Evolutionary conservation across 2,113 vertebrate genomes (phyloP), one percentile per base, ranked within the genome.

Genomic region (Elanus axillaris): DNA sequence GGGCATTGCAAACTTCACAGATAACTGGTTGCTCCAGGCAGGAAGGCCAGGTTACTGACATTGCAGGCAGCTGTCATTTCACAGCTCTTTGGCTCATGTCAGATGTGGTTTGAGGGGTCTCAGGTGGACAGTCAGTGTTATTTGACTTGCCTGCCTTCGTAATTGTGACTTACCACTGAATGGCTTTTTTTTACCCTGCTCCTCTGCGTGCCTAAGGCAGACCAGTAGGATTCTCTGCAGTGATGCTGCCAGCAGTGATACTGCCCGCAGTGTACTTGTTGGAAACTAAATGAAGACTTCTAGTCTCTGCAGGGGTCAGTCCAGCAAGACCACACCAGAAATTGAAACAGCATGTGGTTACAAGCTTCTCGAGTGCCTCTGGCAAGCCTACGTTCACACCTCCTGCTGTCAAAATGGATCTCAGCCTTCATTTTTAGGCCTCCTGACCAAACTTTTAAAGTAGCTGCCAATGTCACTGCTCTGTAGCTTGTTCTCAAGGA

Each of bases 211-310:
- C 29, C 38, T 6, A 2, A 18, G 47, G 76, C 53, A 55, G 26
- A 4, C 31, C 13, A n/a, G 16, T 3, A 4, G n/a, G 59, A 32
- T 25, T 17, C 52, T 50, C 32, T 3, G 32, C 73, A 50, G 34
- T 1, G 47, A 5, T 16, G 1, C 7, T 19, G 79, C 72, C 52
- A 7, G n/a, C 66, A 23, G 27, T 3, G 42, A 3, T 16, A 1
- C 5, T 22, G 79, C 66, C 34, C 6, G n/a, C 58, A 19, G 22
- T 3, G 42, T 50, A 4, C 50, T 40, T 56, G 16, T 3, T 36
- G 43, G 71, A 68, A 72, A n/a, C 34, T 25, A 38, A 21, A 62
- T 40, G 27, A 19, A 59, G 78, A 8, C 38, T 43, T 52, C 7
- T 7, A 10, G 38, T 9, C 52, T 59, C 60, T 0, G 2, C 2